Conservation (phyloP, 2,797 vertebrate genomes). For the Heteromormyrus szaboi region DNA sequence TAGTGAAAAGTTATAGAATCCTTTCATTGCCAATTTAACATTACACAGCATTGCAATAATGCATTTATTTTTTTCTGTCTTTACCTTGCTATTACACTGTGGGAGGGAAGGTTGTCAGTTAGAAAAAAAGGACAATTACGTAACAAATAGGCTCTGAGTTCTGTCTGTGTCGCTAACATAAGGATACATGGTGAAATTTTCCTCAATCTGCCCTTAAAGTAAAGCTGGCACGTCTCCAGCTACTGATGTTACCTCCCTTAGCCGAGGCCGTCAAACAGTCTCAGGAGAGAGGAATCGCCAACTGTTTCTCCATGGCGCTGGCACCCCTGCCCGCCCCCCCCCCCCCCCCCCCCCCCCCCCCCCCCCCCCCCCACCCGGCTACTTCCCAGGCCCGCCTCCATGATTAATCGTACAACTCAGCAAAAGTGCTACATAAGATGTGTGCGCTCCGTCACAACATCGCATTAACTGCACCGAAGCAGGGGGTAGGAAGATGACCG, state of each 20-base stretch:
- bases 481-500: background rate
- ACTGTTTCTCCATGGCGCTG: background rate
- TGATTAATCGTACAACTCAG: constrained; percentile 43
- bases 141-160: background rate
- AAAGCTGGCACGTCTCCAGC: constrained; percentile 10
- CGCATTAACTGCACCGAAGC: constrained; percentile 38
- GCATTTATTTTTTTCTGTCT: background rate
- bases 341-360: too few relatives aligned
- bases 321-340: background rate
- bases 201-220: constrained; percentile 18
- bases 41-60: background rate
- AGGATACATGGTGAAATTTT: constrained; percentile 8
- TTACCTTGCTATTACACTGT: background rate
- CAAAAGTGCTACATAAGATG: constrained; percentile 43
- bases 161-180: background rate
- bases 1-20: background rate
- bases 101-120: background rate
- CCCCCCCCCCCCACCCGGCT: background rate
- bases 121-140: background rate
- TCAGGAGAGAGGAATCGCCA: background rate
- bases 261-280: background rate
- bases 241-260: background rate
- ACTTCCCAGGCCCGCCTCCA: constrained; percentile 14
- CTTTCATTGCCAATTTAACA: background rate
- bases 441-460: constrained; percentile 39